phyloP scores from a whole-genome alignment of 2,888 invertebrate genomes.

The Pristionchus fissidentatus region DNA sequence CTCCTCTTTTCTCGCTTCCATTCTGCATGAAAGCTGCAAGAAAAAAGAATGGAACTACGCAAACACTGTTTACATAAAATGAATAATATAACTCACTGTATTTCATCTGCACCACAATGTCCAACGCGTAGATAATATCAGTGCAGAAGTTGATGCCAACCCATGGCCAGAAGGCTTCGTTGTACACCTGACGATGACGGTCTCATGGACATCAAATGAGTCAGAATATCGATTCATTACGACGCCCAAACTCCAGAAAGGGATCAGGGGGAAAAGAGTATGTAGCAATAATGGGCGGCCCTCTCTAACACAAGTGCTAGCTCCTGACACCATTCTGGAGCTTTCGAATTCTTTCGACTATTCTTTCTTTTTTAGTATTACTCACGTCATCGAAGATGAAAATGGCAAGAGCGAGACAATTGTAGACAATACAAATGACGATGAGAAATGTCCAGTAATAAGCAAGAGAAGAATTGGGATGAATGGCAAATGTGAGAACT shows the following conservation, averaged over 20 bases:
- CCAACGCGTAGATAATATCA: slow-evolving; percentile 62
- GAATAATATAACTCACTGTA: slow-evolving; percentile 58
- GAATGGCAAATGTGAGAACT: not conserved
- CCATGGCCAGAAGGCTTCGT: slow-evolving; percentile 59
- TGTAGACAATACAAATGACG: slow-evolving; percentile 68
- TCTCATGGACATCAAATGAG: no score
- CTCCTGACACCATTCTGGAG: no score
- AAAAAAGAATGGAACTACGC: not conserved
- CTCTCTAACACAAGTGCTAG: no score
- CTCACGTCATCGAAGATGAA: slow-evolving; percentile 72
- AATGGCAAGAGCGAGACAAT: slow-evolving; percentile 68
- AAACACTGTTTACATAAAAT: no score
- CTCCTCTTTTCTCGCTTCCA: no score
- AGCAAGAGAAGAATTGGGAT: slow-evolving; percentile 55
- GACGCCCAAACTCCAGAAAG: no score
- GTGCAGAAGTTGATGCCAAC: slow-evolving; percentile 60
- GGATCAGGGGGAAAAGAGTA: not conserved
- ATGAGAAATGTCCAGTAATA: slow-evolving; percentile 71
- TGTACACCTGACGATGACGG: slow-evolving; percentile 48
- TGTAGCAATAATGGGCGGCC: no score
- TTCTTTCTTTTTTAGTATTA: not conserved
- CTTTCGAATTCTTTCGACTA: no score
- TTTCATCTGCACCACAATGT: slow-evolving; percentile 65
- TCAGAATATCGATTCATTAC: no score
- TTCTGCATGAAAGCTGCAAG: not conserved